Evolutionary conservation across 2,797 vertebrate genomes (phyloP).

Genomic region (Glossophaga mutica): DNA sequence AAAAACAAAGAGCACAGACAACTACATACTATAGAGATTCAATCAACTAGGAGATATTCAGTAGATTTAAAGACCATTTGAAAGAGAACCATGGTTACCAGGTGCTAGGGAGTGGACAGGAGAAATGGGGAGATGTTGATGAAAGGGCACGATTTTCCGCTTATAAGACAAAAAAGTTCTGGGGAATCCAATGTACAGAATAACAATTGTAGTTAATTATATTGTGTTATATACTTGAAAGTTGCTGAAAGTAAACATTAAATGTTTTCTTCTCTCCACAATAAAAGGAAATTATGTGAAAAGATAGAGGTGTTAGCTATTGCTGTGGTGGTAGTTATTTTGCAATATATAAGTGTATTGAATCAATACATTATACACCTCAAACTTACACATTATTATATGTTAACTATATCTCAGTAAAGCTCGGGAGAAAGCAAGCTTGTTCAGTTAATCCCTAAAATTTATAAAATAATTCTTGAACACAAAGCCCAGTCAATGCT

Average conservation of each 20-base stretch:
- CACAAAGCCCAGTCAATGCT: background rate
- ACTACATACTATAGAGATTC: background rate
- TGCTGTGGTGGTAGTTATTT: background rate
- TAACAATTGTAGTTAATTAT: background rate
- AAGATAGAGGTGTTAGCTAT: background rate
- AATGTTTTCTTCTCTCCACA: background rate
- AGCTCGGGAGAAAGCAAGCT: background rate
- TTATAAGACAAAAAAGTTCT: background rate
- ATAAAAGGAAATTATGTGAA: background rate
- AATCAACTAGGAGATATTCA: background rate
- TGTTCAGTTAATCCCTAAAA: background rate
- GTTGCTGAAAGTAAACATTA: background rate
- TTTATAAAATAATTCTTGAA: background rate
- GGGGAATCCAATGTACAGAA: background rate
- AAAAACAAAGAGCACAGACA: background rate
- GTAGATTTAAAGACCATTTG: background rate
- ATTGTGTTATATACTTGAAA: background rate
- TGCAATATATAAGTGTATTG: background rate
- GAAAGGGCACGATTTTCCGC: background rate
- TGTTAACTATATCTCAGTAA: background rate
- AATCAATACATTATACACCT: background rate
- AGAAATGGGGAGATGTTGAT: background rate
- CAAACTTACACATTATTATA: background rate
- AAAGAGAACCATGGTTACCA: background rate
- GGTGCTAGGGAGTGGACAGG: fast-evolving